Percentiles rank a stretch among this genome's conserved stretches.
phyloP scores from a whole-genome alignment of 2,888 invertebrate genomes.

The Eulithis testata region DNA sequence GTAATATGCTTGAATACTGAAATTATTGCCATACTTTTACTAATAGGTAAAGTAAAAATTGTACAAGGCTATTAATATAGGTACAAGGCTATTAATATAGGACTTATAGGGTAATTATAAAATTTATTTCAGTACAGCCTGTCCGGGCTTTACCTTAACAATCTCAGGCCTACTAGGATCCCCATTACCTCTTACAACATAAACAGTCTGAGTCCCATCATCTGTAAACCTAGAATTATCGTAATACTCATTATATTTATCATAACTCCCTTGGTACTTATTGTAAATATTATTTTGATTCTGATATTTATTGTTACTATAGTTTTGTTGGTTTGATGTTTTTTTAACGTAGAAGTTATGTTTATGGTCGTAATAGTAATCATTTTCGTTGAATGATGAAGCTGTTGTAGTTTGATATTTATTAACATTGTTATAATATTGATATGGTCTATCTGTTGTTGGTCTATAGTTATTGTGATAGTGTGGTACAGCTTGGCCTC shows the following conservation, averaged over 20 bases:
- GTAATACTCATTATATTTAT: conserved; percentile 1
- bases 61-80: no score
- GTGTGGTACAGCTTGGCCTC: conserved; percentile 4
- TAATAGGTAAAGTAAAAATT: no score
- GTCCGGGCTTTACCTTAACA: conserved; percentile 66
- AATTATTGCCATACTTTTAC: no score
- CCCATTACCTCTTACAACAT: conserved; percentile 76
- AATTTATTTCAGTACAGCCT: conserved; percentile 40
- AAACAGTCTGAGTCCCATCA: conserved; percentile 61
- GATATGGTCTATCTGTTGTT: conserved; percentile 12
- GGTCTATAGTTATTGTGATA: conserved; percentile 8
- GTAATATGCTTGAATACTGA: no score
- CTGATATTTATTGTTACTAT: conserved; percentile 18
- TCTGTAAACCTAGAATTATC: conserved; percentile 30
- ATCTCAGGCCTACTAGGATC: conserved; percentile 78
- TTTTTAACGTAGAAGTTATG: conserved; percentile 52
- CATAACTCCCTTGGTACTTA: no score
- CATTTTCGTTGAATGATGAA: conserved; percentile 42
- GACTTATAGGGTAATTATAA: no score
- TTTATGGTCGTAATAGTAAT: conserved; percentile 52
- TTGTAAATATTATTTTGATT: conserved; percentile 4
- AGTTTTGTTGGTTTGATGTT: conserved; percentile 21
- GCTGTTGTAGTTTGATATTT: conserved; percentile 29
- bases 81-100: no score
- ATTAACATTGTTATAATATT: conserved; percentile 25